A percentile compares a stretch with the other conserved stretches of the same genome.
Evolutionary conservation across 2,888 invertebrate genomes (phyloP).

Genomic region (Dione juno): DNA sequence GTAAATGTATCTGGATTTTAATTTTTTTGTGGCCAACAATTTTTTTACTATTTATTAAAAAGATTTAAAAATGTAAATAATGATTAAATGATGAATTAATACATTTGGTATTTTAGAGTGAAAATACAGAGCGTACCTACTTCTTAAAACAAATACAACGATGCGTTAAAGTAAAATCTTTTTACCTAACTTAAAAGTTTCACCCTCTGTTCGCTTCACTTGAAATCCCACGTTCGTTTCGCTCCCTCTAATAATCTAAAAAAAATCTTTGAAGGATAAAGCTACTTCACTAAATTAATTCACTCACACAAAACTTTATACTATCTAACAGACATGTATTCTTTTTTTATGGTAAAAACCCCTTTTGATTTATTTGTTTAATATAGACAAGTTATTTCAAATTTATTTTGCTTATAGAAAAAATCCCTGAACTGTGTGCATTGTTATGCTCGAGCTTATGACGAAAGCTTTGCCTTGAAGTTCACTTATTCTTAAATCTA

Average conservation of each 20-base stretch:
- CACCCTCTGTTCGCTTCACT: background rate
- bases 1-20: background rate
- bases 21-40: background rate
- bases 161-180: background rate
- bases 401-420: background rate
- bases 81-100: too few relatives aligned
- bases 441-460: conserved; percentile 16
- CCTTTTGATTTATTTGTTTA: background rate
- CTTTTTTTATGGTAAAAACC: background rate
- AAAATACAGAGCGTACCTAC: background rate
- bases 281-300: too few relatives aligned
- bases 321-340: background rate
- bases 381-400: background rate
- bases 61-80: too few relatives aligned
- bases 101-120: background rate
- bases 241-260: too few relatives aligned
- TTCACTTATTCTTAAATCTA: conserved; percentile 20
- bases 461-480: conserved; percentile 19
- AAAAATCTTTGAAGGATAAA: too few relatives aligned
- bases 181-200: background rate
- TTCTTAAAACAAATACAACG: background rate
- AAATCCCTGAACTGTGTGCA: background rate
- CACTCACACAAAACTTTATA: background rate
- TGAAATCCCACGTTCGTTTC: too few relatives aligned
- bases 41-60: background rate